Evolutionary conservation across 2,113 vertebrate genomes (phyloP).

Genomic region (Oreotrochilus melanogaster): DNA sequence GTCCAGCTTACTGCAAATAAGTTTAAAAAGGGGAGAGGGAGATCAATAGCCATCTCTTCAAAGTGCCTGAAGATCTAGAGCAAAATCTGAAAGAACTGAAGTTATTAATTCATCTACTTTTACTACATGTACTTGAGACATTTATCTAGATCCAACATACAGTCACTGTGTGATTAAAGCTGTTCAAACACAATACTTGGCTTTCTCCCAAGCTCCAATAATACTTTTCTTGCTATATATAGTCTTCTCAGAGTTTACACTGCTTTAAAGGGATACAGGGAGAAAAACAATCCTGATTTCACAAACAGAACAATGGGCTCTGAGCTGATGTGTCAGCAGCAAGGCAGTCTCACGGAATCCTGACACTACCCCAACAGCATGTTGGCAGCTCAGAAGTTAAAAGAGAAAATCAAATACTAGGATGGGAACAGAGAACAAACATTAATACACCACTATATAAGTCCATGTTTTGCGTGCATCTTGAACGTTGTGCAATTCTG

Average conservation of each 20-base stretch:
- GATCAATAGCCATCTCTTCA: background rate
- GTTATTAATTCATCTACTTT: slow-evolving; percentile 40
- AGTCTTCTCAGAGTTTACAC: slow-evolving; percentile 27
- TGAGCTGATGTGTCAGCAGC: background rate
- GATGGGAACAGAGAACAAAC: background rate
- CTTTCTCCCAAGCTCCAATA: slow-evolving; percentile 54
- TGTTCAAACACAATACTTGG: slow-evolving; percentile 68
- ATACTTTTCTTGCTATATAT: slow-evolving; percentile 64
- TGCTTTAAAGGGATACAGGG: slow-evolving; percentile 51
- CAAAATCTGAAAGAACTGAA: background rate
- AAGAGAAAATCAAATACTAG: background rate
- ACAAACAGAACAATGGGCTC: slow-evolving; percentile 15
- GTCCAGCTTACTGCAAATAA: background rate
- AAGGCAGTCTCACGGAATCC: background rate
- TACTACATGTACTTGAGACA: slow-evolving; percentile 37
- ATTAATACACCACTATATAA: background rate
- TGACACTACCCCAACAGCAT: background rate
- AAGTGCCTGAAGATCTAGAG: background rate
- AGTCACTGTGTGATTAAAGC: slow-evolving; percentile 46
- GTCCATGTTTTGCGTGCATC: background rate
- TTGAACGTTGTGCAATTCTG: background rate
- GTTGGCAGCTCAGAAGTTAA: background rate
- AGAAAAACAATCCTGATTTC: slow-evolving; percentile 35
- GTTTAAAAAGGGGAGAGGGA: background rate
- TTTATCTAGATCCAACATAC: slow-evolving; percentile 66